Percentiles rank a stretch among this genome's conserved stretches.
Conservation (phyloP, 2,797 vertebrate genomes). For the Dryobates pubescens region DNA sequence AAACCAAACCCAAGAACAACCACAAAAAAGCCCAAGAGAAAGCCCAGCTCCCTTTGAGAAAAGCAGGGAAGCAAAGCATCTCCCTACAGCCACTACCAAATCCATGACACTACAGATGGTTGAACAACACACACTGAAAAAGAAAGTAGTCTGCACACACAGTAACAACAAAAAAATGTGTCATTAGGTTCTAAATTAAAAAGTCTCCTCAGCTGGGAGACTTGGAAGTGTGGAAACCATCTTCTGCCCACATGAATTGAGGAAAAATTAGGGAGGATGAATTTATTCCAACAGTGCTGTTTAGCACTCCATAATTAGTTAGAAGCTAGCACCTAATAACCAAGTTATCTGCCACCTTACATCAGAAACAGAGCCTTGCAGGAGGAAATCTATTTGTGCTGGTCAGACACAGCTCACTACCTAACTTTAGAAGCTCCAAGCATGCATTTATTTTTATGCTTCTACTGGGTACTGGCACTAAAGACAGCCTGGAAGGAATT, state of each 20-base stretch:
- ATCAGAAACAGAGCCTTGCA: not conserved
- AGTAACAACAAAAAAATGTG: not conserved
- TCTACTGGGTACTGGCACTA: not conserved
- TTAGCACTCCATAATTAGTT: not conserved
- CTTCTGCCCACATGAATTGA: not conserved
- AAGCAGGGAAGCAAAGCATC: not conserved
- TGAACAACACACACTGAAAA: not conserved
- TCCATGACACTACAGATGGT: fast-evolving
- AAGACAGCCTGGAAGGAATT: not conserved
- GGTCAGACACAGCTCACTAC: not conserved
- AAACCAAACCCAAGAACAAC: fast-evolving
- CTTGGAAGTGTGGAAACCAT: not conserved
- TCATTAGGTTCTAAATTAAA: not conserved
- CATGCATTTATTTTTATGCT: not conserved
- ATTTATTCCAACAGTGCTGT: not conserved
- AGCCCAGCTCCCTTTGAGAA: not conserved
- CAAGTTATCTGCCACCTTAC: not conserved
- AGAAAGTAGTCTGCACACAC: not conserved
- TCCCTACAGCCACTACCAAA: not conserved
- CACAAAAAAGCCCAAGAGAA: not conserved
- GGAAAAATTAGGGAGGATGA: not conserved
- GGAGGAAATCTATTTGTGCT: not conserved
- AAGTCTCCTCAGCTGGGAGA: not conserved
- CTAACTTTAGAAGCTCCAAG: not conserved
- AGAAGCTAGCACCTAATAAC: not conserved